These are phyloP conservation scores for Coilia nasus DNA, from an alignment of 2,797 vertebrate genomes.

Conservation along the genomic window DNA sequence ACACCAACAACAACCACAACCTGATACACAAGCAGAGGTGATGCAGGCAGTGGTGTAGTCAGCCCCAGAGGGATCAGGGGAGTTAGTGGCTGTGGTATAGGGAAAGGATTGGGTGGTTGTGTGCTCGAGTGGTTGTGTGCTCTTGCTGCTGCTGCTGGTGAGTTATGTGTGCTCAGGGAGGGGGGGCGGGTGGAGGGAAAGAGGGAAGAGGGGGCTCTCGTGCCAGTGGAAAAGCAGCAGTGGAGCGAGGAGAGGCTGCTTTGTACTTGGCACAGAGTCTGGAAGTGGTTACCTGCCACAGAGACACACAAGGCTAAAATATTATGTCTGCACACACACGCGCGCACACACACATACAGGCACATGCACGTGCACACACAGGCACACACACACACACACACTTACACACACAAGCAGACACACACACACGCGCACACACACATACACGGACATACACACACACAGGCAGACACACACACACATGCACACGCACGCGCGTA, in stretches of 20 bases:
- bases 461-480: background rate
- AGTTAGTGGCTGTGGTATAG: background rate
- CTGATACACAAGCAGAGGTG: background rate
- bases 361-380: background rate
- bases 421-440: background rate
- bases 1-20: background rate
- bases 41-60: background rate
- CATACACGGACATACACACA: constrained; percentile 9
- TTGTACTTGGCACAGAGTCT: constrained; percentile 16
- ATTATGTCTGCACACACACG: background rate
- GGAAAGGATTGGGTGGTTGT: background rate
- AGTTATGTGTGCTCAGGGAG: background rate
- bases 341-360: background rate
- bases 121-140: background rate
- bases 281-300: constrained; percentile 25
- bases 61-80: background rate
- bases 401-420: background rate
- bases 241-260: background rate
- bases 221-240: constrained; percentile 15
- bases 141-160: background rate
- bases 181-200: too few species aligned
- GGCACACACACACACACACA: background rate
- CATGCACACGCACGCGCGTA: background rate
- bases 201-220: background rate
- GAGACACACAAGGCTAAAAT: background rate